Percentiles rank a stretch among this genome's conserved stretches.
Evolutionary conservation across 2,113 vertebrate species (phyloP).

Genomic region (Rhombomys opimus): DNA sequence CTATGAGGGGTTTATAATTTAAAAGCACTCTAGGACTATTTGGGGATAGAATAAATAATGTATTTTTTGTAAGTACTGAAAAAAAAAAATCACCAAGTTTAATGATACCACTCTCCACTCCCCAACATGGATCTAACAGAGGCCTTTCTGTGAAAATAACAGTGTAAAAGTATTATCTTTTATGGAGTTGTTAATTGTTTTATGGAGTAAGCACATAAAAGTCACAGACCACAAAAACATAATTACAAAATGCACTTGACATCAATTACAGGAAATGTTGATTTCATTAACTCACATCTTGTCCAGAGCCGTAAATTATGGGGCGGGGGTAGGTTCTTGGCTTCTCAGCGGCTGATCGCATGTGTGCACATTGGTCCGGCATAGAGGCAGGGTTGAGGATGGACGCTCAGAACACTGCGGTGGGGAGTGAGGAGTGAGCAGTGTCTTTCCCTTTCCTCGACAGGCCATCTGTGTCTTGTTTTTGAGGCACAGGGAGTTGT

Average conservation of each 20-base stretch:
- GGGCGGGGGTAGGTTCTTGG: slow-evolving; percentile 16
- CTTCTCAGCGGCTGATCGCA: background rate
- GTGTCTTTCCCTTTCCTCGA: background rate
- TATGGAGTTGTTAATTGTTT: slow-evolving; percentile 78
- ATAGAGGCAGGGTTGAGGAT: background rate
- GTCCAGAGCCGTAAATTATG: slow-evolving; percentile 64
- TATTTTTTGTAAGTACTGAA: slow-evolving; percentile 10
- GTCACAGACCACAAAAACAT: slow-evolving; percentile 66
- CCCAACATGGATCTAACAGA: background rate
- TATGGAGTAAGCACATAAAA: slow-evolving; percentile 77
- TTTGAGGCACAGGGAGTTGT: background rate
- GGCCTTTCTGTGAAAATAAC: slow-evolving; percentile 57
- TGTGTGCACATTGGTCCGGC: background rate
- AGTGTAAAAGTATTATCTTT: slow-evolving; percentile 74
- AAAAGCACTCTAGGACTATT: slow-evolving; percentile 5
- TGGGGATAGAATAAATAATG: background rate
- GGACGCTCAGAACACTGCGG: background rate
- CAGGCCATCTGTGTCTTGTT: background rate
- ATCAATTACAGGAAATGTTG: slow-evolving; percentile 74
- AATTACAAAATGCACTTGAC: slow-evolving; percentile 79
- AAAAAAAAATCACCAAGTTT: slow-evolving; percentile 34
- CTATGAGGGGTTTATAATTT: slow-evolving; percentile 60
- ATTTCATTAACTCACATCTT: slow-evolving; percentile 75
- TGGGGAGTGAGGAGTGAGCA: background rate
- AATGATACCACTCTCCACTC: background rate